Percentiles rank a stretch among this genome's conserved stretches.
phyloP scores from a whole-genome alignment of 2,797 vertebrate genomes.

The Hydrocynus forskahlii region DNA sequence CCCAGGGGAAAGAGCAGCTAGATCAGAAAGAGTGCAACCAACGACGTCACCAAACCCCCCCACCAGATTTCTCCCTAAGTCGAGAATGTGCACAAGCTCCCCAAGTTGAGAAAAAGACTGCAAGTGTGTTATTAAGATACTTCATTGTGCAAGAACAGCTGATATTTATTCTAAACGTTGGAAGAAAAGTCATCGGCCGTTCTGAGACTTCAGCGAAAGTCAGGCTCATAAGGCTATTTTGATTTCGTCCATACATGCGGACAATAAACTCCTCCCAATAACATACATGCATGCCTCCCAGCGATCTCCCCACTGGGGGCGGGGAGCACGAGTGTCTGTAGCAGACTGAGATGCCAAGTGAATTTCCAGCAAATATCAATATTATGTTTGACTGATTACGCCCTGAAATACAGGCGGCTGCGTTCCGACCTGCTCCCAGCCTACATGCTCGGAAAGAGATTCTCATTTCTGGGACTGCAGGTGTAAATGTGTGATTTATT shows the following conservation, averaged over 20 bases:
- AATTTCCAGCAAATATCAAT: not conserved
- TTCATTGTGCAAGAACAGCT: constrained; percentile 34
- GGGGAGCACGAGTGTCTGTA: not conserved
- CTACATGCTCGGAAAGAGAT: not conserved
- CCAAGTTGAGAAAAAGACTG: constrained; percentile 33
- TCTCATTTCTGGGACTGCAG: not conserved
- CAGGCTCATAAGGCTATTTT: constrained; percentile 70
- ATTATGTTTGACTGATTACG: not conserved
- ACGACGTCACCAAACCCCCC: constrained; percentile 16
- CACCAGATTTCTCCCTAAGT: not conserved
- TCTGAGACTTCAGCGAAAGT: constrained; percentile 45
- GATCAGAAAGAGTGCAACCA: constrained; percentile 25
- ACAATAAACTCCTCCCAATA: not conserved
- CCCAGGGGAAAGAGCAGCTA: constrained; percentile 32
- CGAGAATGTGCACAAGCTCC: constrained; percentile 37
- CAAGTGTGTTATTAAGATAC: constrained; percentile 37
- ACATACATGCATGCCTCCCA: not conserved
- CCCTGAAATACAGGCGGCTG: not conserved
- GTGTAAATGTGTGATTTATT: not conserved
- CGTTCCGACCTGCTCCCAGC: not conserved
- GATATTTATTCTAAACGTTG: constrained; percentile 29
- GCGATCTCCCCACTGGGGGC: not conserved
- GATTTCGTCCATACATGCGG: constrained; percentile 38
- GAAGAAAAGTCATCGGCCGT: constrained; percentile 52
- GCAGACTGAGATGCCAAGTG: not conserved